These are phyloP conservation scores for Meriones psammophilus DNA, from an alignment of 2,797 vertebrate species.

Conservation along the genomic window DNA sequence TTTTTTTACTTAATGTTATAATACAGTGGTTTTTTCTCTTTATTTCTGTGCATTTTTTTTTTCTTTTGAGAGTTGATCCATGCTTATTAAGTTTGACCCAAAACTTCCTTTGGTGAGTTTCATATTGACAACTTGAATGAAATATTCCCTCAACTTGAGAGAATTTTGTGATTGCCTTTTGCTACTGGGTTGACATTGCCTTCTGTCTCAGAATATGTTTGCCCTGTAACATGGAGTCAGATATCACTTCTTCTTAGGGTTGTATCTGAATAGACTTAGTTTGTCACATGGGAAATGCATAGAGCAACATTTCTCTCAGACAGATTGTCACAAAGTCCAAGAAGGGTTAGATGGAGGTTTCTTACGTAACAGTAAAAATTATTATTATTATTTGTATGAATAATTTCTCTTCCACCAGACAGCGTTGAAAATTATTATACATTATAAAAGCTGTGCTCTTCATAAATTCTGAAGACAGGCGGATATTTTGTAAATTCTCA, in stretches of 20 bases:
- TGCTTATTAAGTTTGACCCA: slow-evolving; percentile 66
- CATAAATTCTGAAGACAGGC: not conserved
- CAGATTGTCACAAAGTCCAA: slow-evolving; percentile 78
- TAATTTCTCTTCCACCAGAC: not conserved
- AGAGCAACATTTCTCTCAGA: slow-evolving; percentile 70
- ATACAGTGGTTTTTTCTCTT: not conserved
- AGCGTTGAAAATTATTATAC: not conserved
- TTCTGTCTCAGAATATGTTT: slow-evolving; percentile 76
- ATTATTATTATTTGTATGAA: slow-evolving; percentile 28
- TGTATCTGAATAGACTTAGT: slow-evolving; percentile 68
- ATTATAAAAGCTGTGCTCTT: slow-evolving; percentile 21
- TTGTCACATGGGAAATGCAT: slow-evolving; percentile 67
- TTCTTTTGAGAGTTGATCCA: not conserved
- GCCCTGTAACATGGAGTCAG: slow-evolving; percentile 74
- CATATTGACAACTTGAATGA: slow-evolving; percentile 85
- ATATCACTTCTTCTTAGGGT: slow-evolving; percentile 80
- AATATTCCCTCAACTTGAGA: slow-evolving; percentile 77
- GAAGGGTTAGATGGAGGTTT: not conserved
- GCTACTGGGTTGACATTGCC: slow-evolving; percentile 65
- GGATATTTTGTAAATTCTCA: not conserved
- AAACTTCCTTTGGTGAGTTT: slow-evolving; percentile 83
- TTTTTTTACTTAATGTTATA: not conserved
- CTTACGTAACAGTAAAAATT: not conserved
- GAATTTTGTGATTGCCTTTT: slow-evolving; percentile 47
- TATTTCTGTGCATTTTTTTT: not conserved